These are phyloP conservation scores for Decapterus maruadsi DNA, from an alignment of 2,797 vertebrate genomes.

Conservation along the genomic window DNA sequence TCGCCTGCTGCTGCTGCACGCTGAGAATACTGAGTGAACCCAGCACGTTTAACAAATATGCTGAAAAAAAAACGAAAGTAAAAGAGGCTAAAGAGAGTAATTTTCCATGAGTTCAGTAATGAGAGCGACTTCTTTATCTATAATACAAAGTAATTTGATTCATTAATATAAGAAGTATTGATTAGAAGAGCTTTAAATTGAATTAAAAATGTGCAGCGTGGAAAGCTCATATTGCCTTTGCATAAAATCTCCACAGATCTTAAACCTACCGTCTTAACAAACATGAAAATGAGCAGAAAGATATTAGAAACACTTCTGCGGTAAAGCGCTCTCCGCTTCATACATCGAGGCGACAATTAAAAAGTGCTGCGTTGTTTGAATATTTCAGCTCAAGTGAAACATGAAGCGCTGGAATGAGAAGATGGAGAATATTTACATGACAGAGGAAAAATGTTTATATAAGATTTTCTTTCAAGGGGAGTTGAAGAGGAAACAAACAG, in stretches of 20 bases:
- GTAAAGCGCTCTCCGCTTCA: too few species aligned
- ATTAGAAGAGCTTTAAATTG: background rate
- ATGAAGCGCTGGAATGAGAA: background rate
- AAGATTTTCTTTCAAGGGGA: background rate
- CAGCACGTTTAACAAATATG: background rate
- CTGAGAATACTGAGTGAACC: background rate
- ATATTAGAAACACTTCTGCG: background rate
- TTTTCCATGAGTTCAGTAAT: background rate
- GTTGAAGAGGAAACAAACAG: background rate
- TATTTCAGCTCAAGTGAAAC: slow-evolving; percentile 7
- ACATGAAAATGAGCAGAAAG: background rate
- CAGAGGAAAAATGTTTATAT: background rate
- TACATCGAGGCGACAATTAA: background rate
- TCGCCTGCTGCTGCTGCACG: background rate
- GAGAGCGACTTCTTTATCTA: background rate
- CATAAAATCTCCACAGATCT: background rate
- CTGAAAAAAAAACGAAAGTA: background rate
- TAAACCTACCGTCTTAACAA: background rate
- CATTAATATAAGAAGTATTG: background rate
- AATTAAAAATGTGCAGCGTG: background rate
- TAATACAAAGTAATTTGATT: background rate
- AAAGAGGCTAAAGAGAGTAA: background rate
- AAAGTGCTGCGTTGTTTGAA: background rate
- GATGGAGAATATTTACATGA: slow-evolving; percentile 14
- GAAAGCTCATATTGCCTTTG: background rate